Evolutionary conservation across 2,797 vertebrate species (phyloP).

Genomic region (Periophthalmus magnuspinnatus): DNA sequence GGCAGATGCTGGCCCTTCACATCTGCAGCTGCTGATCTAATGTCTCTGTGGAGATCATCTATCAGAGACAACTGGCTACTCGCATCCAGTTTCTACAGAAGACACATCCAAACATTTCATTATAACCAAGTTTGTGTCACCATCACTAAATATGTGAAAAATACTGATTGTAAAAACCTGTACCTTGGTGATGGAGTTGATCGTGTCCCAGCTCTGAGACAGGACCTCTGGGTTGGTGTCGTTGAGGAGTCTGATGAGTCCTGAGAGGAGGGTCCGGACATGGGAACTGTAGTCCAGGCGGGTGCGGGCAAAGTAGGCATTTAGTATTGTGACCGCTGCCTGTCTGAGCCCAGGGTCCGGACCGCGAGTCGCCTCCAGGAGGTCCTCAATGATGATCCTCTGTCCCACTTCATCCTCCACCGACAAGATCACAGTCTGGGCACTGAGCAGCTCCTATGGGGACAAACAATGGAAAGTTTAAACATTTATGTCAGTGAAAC

Average conservation of each 20-base stretch:
- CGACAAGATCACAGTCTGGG: conserved; percentile 92
- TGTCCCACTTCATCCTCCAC: conserved; percentile 96
- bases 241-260: conserved; percentile 93
- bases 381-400: conserved; percentile 93
- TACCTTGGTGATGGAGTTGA: conserved; percentile 95
- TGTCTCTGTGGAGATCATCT: conserved; percentile 94
- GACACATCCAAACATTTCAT: too few species aligned
- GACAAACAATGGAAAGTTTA: background rate
- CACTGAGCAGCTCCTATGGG: conserved; percentile 88
- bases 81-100: conserved; percentile 89
- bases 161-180: background rate
- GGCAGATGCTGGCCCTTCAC: conserved; percentile 90
- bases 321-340: conserved; percentile 90
- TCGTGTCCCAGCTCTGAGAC: conserved; percentile 95
- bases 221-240: conserved; percentile 88
- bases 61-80: conserved; percentile 94
- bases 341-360: conserved; percentile 88
- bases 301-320: conserved; percentile 92
- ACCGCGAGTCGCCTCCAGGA: conserved; percentile 89
- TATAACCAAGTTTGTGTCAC: background rate
- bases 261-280: conserved; percentile 87
- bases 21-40: conserved; percentile 85
- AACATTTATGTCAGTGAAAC: background rate
- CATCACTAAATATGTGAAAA: background rate
- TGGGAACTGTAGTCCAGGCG: conserved; percentile 90